These are phyloP conservation scores for Brienomyrus brachyistius DNA, from an alignment of 2,113 vertebrate species.

Conservation along the genomic window DNA sequence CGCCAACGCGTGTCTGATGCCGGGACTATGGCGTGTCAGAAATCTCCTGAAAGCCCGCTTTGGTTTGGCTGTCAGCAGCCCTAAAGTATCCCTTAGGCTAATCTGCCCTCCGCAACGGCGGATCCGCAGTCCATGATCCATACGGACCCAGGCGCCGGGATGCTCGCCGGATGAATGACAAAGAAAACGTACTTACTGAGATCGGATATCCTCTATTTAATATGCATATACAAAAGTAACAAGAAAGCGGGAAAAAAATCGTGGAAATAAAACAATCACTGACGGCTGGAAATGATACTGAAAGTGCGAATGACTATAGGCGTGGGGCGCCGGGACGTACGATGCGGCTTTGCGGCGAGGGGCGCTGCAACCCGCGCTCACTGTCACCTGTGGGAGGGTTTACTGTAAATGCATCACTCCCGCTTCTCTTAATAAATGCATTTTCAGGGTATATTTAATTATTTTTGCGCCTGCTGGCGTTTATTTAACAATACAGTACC, in stretches of 20 bases:
- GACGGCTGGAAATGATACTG: not conserved
- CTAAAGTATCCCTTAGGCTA: not conserved
- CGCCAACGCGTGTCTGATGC: not conserved
- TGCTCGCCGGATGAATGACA: not conserved
- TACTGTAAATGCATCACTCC: not conserved
- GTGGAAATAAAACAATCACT: too few species aligned
- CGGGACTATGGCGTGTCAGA: not conserved
- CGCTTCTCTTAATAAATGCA: not conserved
- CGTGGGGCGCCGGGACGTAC: not conserved
- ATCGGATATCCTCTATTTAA: not conserved
- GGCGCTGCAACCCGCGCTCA: not conserved
- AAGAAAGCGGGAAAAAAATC: not conserved
- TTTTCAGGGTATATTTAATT: not conserved
- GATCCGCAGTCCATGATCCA: not conserved
- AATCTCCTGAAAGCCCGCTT: not conserved
- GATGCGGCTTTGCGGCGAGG: not conserved
- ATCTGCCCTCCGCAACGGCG: not conserved
- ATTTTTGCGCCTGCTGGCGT: not conserved
- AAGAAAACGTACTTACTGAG: conserved; percentile 21
- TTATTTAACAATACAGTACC: not conserved
- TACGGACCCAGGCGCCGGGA: not conserved
- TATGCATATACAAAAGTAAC: not conserved
- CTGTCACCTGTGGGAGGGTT: not conserved
- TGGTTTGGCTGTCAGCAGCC: not conserved
- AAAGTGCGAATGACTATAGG: not conserved